A percentile compares a stretch with the other conserved stretches of the same genome.
Evolutionary conservation across 2,888 invertebrate species (phyloP).

Genomic region (Euzetes globulus): DNA sequence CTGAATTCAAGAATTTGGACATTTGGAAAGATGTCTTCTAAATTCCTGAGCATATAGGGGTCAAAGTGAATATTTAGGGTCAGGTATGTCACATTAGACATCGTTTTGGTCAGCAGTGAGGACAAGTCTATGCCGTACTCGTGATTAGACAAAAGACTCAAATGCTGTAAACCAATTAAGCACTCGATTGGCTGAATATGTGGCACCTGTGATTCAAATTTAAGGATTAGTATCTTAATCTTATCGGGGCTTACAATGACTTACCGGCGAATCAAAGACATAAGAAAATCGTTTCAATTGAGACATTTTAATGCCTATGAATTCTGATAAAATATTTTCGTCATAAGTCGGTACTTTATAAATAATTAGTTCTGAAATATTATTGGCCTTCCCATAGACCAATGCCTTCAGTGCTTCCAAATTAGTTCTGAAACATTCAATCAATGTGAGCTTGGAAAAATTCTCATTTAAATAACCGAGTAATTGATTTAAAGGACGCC

Average conservation of each 20-base stretch:
- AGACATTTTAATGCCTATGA: constrained; percentile 5
- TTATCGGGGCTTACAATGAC: too few species aligned
- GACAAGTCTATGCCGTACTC: background rate
- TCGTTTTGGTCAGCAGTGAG: background rate
- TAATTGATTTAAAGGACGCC: background rate
- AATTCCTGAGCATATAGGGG: background rate
- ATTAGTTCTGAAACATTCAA: constrained; percentile 18
- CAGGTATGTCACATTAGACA: background rate
- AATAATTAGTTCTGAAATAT: background rate
- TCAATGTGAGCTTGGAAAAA: background rate
- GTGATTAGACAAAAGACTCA: background rate
- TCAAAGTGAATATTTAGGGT: background rate
- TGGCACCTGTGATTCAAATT: background rate
- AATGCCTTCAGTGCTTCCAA: constrained; percentile 4
- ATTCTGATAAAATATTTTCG: constrained; percentile 11
- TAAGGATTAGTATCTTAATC: background rate
- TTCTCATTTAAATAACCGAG: background rate
- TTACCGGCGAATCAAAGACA: background rate
- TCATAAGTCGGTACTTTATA: constrained; percentile 5
- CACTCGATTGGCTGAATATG: background rate
- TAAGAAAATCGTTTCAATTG: background rate
- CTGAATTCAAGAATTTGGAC: background rate
- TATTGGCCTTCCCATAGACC: background rate
- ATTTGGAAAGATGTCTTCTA: background rate
- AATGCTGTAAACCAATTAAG: background rate